phyloP scores from a whole-genome alignment of 2,797 vertebrate genomes.

The Masticophis lateralis region DNA sequence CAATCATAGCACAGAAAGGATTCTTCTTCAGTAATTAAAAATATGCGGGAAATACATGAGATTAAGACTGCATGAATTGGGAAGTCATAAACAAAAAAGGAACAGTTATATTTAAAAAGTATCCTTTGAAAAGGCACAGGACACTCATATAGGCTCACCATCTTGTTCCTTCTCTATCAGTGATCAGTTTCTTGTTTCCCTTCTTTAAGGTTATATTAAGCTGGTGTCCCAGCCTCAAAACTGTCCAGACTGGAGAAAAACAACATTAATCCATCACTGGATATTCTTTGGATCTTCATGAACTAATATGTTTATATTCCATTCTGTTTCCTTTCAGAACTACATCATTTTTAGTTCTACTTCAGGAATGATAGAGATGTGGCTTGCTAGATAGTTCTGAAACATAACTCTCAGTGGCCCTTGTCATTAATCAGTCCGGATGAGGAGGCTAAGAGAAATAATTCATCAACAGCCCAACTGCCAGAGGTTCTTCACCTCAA shows the following conservation, averaged over 20 bases:
- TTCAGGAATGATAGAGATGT: background rate
- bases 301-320: background rate
- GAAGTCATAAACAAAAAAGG: background rate
- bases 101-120: background rate
- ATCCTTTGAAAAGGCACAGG: background rate
- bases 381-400: background rate
- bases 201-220: background rate
- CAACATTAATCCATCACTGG: background rate
- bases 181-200: background rate
- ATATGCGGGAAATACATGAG: background rate
- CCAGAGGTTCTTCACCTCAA: background rate
- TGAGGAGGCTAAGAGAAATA: background rate
- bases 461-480: background rate
- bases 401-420: background rate
- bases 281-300: background rate
- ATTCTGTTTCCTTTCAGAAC: background rate
- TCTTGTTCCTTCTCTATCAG: background rate
- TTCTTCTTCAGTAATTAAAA: background rate
- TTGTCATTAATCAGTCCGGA: background rate
- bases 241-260: background rate
- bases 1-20: background rate
- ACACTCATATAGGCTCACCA: background rate
- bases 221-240: background rate
- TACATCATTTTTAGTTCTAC: background rate
- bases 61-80: background rate